Conservation (phyloP, 1,140 invertebrate species). For the Antheraea mylitta region DNA sequence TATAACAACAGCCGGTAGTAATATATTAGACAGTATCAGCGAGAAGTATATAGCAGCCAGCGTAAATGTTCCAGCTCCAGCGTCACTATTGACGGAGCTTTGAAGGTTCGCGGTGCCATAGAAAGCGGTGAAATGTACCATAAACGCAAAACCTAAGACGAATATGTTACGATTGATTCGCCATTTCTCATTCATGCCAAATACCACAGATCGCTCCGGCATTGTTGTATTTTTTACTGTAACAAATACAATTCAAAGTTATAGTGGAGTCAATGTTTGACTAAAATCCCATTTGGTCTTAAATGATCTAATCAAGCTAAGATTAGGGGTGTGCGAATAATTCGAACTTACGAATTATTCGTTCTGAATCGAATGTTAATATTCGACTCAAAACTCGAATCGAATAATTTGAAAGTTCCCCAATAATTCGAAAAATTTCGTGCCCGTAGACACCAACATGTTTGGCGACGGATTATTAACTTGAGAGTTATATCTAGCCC, state of each 20-base stretch:
- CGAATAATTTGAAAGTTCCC: no score
- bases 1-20: constrained; percentile 87
- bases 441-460: no score
- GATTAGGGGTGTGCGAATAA: no score
- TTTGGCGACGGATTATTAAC: no score
- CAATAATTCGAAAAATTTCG: no score
- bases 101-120: constrained; percentile 90
- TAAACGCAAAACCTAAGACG: constrained; percentile 87
- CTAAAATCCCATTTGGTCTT: no score
- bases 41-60: constrained; percentile 88
- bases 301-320: no score
- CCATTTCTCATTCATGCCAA: constrained; percentile 79
- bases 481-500: no score
- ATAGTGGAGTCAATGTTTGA: no score
- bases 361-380: no score
- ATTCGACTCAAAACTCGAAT: no score
- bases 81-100: constrained; percentile 85
- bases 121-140: constrained; percentile 91
- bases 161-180: constrained; percentile 87
- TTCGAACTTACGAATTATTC: no score
- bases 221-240: constrained; percentile 33
- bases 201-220: constrained; percentile 47
- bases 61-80: constrained; percentile 84
- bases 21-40: constrained; percentile 90
- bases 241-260: background rate